Conservation (phyloP, 2,113 vertebrate species). For the Trogon melanurus region DNA sequence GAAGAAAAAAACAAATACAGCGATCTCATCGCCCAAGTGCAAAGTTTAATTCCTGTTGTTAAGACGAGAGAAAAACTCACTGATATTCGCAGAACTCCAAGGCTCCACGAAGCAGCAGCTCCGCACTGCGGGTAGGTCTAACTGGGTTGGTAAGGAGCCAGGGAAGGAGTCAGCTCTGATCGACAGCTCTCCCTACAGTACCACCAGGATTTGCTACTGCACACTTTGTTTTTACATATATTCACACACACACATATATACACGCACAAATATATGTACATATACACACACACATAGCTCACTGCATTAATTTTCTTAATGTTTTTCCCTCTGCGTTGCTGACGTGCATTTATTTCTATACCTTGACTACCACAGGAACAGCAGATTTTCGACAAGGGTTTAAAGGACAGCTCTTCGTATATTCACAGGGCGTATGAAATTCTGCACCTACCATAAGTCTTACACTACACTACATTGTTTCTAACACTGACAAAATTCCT, state of each 20-base stretch:
- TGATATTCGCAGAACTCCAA: not conserved
- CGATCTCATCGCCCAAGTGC: not conserved
- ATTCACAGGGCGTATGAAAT: not conserved
- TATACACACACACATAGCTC: not conserved
- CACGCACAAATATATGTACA: not conserved
- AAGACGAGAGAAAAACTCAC: not conserved
- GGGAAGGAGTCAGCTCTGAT: not conserved
- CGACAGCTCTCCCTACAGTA: slow-evolving; percentile 2
- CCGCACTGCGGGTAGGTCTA: slow-evolving; percentile 13
- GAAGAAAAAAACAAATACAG: not conserved
- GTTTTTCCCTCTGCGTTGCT: not conserved
- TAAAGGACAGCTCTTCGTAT: not conserved
- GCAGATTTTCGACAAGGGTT: not conserved
- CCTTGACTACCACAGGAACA: not conserved
- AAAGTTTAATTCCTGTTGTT: not conserved
- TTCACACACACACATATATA: no score
- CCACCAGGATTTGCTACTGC: slow-evolving; percentile 34
- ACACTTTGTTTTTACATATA: not conserved
- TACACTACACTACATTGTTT: not conserved
- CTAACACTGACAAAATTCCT: not conserved
- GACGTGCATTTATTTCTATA: not conserved
- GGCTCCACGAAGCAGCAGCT: not conserved
- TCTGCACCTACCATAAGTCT: not conserved
- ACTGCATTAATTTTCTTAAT: slow-evolving; percentile 1
- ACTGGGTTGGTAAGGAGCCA: not conserved